Percentiles rank a stretch among this genome's conserved stretches.
Evolutionary conservation across 1,140 invertebrate species (phyloP).

Genomic region (Drosophila nannoptera): DNA sequence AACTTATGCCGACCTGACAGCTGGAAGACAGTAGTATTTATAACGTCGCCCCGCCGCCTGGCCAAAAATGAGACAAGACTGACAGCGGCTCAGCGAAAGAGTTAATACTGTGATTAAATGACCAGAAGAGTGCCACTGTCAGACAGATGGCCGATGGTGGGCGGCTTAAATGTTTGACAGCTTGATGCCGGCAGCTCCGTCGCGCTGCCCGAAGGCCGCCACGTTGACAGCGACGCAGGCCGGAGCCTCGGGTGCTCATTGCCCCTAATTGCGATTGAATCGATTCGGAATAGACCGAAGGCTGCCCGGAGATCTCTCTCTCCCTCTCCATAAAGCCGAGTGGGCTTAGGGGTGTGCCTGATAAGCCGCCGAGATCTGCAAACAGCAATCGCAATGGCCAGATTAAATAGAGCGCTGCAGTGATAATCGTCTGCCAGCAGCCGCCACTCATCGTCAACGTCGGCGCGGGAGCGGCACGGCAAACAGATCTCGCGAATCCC

Average conservation of each 20-base stretch:
- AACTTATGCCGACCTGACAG: slow-evolving; percentile 76
- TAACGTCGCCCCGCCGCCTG: slow-evolving; percentile 48
- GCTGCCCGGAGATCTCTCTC: too few relatives aligned
- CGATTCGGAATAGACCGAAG: too few relatives aligned
- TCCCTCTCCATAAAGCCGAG: too few relatives aligned
- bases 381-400: slow-evolving; percentile 27
- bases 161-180: slow-evolving; percentile 65
- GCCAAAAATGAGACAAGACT: slow-evolving; percentile 64
- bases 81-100: slow-evolving; percentile 78
- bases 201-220: not conserved
- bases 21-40: slow-evolving; percentile 77
- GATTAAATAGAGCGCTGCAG: slow-evolving; percentile 43
- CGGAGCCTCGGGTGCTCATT: slow-evolving; percentile 5
- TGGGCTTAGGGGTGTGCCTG: too few relatives aligned
- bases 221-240: slow-evolving; percentile 5
- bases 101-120: slow-evolving; percentile 79
- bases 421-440: slow-evolving; percentile 47
- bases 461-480: too few relatives aligned
- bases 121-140: slow-evolving; percentile 68
- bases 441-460: slow-evolving; percentile 32
- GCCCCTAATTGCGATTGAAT: slow-evolving; percentile 4
- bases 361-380: slow-evolving; percentile 29
- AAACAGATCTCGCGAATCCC: slow-evolving; percentile 44
- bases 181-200: slow-evolving; percentile 31
- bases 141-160: slow-evolving; percentile 58